Conservation (phyloP, 1,140 invertebrate genomes). For the Heterodera schachtii region DNA sequence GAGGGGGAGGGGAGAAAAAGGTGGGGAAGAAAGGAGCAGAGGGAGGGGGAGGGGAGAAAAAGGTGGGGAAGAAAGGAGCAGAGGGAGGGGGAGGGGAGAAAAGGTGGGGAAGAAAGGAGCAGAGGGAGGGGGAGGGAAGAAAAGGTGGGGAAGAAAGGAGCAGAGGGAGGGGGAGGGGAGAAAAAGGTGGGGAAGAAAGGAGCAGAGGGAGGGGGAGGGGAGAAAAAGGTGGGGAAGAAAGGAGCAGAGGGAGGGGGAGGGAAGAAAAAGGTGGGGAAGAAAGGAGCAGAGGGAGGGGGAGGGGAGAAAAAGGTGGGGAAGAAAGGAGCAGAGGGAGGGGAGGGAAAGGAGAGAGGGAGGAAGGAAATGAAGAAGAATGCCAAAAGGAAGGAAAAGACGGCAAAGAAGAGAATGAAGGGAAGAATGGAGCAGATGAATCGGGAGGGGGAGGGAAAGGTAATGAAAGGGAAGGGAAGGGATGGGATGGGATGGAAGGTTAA, state of each 20-base stretch:
- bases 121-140: background rate
- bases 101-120: background rate
- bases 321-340: background rate
- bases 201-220: background rate
- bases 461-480: no score
- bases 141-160: background rate
- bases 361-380: background rate
- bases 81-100: background rate
- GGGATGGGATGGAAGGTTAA: no score
- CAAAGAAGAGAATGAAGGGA: no score
- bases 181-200: slow-evolving; percentile 5
- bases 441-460: no score
- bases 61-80: background rate
- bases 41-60: background rate
- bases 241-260: no score
- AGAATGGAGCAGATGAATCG: no score
- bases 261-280: slow-evolving; percentile 7
- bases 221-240: slow-evolving; percentile 2
- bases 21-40: background rate
- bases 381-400: no score
- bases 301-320: slow-evolving; percentile 2
- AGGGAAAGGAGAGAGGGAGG: background rate
- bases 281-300: background rate
- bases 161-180: background rate
- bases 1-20: no score